Base-by-base conservation (phyloP, 1,140 invertebrate species). In the Thaumatotibia leucotreta region DNA sequence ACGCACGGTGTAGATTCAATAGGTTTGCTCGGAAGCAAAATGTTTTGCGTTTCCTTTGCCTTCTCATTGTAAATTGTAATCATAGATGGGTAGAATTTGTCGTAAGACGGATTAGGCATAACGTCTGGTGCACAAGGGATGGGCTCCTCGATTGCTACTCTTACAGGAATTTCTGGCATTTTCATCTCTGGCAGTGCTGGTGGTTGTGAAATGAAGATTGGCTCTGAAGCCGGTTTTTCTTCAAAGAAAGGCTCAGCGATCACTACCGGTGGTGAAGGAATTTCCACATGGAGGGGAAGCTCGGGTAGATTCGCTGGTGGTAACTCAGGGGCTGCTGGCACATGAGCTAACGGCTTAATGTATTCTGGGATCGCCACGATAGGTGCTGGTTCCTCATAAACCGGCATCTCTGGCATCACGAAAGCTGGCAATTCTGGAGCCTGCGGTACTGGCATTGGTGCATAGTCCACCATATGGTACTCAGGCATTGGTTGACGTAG, bases 241-340 rank as follows among this genome's bases (percentile, higher is more conserved):
- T 52, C 49, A 52, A 20, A 5, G 0, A 24, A 52, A 52, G 49
- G 22, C 23, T 52, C 49, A 52, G 22, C 20, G 11, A 24, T 9
- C 22, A 65, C 10, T 4, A 69, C 39, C 17, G 67, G 64, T 3
- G 58, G 27, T 2, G 17, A 10, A 52, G 68, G 68, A 29, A 64
- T 31, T 17, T 63, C 39, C 17, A 69, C 8, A 22, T 20, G 49
- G 10, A 49, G 2, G 1, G 65, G 65, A 32, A 66, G 35, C 27
- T 66, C 54, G 1, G 65, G 65, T 27, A 39, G 10, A 22, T 11
- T 45, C 1, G 45, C 61, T 29, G 66, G 61, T 1, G 65, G 65
- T 62, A 66, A 20, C 23, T 50, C 24, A 24, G 65, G 65, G 10
- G 67, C 62, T 29, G 29, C 54, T 4, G 63, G 62, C 10, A 68